Percentiles rank a stretch among this genome's conserved stretches.
Evolutionary conservation across 1,140 invertebrate genomes (phyloP).

Genomic region (Streblospio benedicti): DNA sequence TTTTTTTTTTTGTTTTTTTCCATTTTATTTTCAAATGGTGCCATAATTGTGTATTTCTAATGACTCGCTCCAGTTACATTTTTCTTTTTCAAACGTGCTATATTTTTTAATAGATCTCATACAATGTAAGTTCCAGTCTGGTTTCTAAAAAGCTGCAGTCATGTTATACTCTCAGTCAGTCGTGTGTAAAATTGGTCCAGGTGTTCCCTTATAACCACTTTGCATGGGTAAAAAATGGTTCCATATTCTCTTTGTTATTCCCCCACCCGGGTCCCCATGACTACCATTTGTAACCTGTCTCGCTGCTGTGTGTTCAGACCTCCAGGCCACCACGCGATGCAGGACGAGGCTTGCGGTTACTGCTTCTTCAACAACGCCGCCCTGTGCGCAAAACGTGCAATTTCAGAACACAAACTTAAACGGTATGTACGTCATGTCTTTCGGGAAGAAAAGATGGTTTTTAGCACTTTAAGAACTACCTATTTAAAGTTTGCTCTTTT

Average conservation of each 20-base stretch:
- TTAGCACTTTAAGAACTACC: not conserved
- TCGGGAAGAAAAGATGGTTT: not conserved
- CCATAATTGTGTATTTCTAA: too few relatives aligned
- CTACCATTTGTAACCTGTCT: not conserved
- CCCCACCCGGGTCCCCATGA: not conserved
- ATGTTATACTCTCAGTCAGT: not conserved
- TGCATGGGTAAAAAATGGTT: not conserved
- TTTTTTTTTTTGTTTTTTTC: too few relatives aligned
- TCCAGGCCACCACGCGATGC: constrained; percentile 95
- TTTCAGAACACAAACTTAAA: constrained; percentile 54
- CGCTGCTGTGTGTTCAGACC: constrained; percentile 55
- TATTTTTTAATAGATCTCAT: not conserved
- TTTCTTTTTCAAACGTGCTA: not conserved
- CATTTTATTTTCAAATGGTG: too few relatives aligned
- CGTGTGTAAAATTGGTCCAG: not conserved
- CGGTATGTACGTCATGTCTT: constrained; percentile 31
- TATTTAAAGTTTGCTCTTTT: constrained; percentile 7
- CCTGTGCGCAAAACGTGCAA: constrained; percentile 71
- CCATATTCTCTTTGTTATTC: not conserved
- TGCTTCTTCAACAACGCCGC: constrained; percentile 97
- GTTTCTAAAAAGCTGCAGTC: not conserved
- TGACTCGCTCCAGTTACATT: constrained; percentile 1
- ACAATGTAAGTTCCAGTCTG: not conserved
- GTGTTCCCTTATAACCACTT: not conserved
- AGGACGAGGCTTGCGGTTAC: constrained; percentile 75